A percentile compares a stretch with the other conserved stretches of the same genome.
Evolutionary conservation across 2,113 vertebrate genomes (phyloP).

Genomic region (Gorsachius goisagi): DNA sequence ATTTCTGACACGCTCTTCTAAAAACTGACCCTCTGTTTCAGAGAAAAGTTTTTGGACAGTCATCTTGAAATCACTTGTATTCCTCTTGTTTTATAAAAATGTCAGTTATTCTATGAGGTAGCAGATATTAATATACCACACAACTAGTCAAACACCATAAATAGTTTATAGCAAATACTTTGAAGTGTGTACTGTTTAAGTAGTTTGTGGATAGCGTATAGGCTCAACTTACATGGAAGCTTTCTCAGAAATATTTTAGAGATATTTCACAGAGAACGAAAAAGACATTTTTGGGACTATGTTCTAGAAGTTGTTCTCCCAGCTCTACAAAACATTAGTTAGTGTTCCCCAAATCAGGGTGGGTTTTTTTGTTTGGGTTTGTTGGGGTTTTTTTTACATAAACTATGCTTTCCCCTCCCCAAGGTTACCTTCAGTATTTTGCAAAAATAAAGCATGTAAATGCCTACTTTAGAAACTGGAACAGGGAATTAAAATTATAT

Average conservation of each 20-base stretch:
- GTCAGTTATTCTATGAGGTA: neutral
- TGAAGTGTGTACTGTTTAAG: neutral
- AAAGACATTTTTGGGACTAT: neutral
- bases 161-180: neutral
- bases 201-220: neutral
- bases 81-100: neutral
- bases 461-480: constrained; percentile 67
- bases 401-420: neutral
- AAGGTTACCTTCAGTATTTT: constrained; percentile 19
- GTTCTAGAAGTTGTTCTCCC: neutral
- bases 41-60: neutral
- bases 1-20: neutral
- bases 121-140: neutral
- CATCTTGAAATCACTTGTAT: neutral
- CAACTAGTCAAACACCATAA: neutral
- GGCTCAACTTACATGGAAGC: neutral
- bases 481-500: constrained; percentile 74
- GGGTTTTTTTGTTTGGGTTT: neutral
- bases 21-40: neutral
- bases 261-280: neutral
- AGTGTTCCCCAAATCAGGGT: neutral
- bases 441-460: constrained; percentile 63
- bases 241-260: neutral
- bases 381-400: neutral
- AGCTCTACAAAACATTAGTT: neutral